Evolutionary conservation across 2,888 invertebrate species (phyloP).

Genomic region (Mimas tiliae): DNA sequence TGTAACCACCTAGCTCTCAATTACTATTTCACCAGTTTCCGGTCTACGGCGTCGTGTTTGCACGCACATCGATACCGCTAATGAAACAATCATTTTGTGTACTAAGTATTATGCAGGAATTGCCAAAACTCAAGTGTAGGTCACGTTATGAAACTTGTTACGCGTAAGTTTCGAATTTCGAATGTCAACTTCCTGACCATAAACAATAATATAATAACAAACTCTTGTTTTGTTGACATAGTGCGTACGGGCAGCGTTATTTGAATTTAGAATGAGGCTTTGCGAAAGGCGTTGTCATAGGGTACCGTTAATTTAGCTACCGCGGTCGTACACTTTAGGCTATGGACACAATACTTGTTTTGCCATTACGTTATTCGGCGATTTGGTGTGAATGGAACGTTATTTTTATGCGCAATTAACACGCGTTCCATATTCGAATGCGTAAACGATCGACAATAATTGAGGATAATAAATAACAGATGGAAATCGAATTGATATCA

Average conservation of each 20-base stretch:
- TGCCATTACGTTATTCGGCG: conserved; percentile 19
- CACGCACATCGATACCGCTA: conserved; percentile 50
- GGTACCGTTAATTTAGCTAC: conserved; percentile 75
- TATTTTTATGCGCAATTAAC: conserved; percentile 34
- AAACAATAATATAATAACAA: conserved; percentile 32
- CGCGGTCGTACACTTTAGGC: conserved; percentile 60
- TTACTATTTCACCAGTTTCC: conserved; percentile 54
- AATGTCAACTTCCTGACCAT: conserved; percentile 25
- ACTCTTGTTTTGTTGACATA: conserved; percentile 59
- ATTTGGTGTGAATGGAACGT: conserved; percentile 23
- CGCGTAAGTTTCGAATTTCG: conserved; percentile 11
- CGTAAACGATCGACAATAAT: conserved; percentile 7
- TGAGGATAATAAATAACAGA: background rate
- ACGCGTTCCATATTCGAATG: conserved; percentile 21
- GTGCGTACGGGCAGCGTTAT: conserved; percentile 61
- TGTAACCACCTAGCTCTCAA: conserved; percentile 50
- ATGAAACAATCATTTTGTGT: conserved; percentile 24
- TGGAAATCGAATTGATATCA: background rate
- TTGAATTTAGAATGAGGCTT: conserved; percentile 70
- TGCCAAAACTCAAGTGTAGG: conserved; percentile 19
- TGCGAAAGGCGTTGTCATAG: conserved; percentile 63
- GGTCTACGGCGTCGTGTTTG: conserved; percentile 41
- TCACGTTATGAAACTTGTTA: conserved; percentile 22
- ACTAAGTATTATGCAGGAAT: conserved; percentile 6
- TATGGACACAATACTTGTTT: conserved; percentile 41